Percentiles rank a stretch among this genome's conserved stretches.
These are phyloP conservation scores for Bombus polaris DNA, from an alignment of 1,140 invertebrate genomes.

Conservation along the genomic window DNA sequence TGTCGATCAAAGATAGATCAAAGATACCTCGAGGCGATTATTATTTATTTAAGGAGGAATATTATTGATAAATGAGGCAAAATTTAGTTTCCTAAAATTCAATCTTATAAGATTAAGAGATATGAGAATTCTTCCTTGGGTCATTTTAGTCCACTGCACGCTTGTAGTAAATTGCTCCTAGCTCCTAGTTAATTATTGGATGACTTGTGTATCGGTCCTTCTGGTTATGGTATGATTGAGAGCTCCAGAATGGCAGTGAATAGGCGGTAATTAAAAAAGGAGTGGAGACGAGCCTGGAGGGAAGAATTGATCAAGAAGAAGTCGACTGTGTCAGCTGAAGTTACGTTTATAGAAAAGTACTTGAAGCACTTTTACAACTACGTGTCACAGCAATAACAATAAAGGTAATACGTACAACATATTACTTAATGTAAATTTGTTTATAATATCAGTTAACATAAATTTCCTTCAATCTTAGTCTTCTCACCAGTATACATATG, in stretches of 20 bases:
- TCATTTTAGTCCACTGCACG: not conserved
- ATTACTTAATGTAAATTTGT: not conserved
- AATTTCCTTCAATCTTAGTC: too few relatives aligned
- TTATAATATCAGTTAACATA: too few relatives aligned
- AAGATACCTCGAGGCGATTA: not conserved
- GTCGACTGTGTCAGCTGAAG: not conserved
- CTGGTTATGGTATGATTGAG: slow-evolving; percentile 8
- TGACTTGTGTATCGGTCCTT: not conserved
- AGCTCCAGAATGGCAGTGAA: not conserved
- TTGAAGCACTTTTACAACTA: too few relatives aligned
- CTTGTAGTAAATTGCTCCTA: too few relatives aligned
- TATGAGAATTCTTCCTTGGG: not conserved
- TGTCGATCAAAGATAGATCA: not conserved
- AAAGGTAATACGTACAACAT: not conserved
- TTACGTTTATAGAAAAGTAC: not conserved
- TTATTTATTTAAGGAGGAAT: not conserved
- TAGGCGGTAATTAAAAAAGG: slow-evolving; percentile 4
- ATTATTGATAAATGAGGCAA: not conserved
- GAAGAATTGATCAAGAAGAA: not conserved
- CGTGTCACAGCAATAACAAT: not conserved
- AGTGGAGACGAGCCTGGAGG: not conserved
- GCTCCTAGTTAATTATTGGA: not conserved
- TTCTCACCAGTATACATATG: too few relatives aligned
- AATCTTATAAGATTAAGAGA: not conserved
- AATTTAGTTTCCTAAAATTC: too few relatives aligned